Conservation (phyloP, 2,888 invertebrate genomes). For the Buathra laborator region DNA sequence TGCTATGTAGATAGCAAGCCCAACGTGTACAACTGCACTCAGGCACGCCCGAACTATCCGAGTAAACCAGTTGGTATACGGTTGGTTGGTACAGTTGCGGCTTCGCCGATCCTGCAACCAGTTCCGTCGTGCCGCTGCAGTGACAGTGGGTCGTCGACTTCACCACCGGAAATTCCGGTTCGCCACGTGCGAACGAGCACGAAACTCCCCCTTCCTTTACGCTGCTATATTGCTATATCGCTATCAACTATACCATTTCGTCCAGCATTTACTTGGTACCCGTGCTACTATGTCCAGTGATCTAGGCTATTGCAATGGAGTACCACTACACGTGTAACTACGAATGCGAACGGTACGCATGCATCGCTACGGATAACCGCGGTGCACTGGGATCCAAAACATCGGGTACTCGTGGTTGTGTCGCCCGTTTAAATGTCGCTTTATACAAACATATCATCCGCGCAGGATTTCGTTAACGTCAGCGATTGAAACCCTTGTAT, state of each 20-base stretch:
- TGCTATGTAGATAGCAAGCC: slow-evolving; percentile 32
- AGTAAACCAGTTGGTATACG: slow-evolving; percentile 59
- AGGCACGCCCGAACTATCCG: slow-evolving; percentile 58
- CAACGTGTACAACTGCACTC: slow-evolving; percentile 52
- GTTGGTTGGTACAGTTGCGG: slow-evolving; percentile 64
- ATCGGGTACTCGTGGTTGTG: slow-evolving; percentile 58
- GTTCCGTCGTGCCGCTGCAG: slow-evolving; percentile 43
- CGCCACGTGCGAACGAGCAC: slow-evolving; percentile 67
- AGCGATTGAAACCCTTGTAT: slow-evolving; percentile 13
- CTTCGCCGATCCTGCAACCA: slow-evolving; percentile 25
- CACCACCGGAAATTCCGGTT: slow-evolving; percentile 67
- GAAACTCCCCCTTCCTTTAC: slow-evolving; percentile 1
- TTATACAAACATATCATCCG: slow-evolving; percentile 42
- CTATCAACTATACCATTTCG: slow-evolving; percentile 25
- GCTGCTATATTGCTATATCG: neutral
- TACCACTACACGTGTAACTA: slow-evolving; percentile 45
- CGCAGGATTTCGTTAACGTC: slow-evolving; percentile 50
- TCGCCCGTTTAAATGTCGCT: slow-evolving; percentile 64
- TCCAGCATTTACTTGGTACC: slow-evolving; percentile 36
- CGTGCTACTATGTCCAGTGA: slow-evolving; percentile 28
- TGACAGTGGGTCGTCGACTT: slow-evolving; percentile 59
- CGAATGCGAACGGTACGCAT: slow-evolving; percentile 65
- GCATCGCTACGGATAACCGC: slow-evolving; percentile 69
- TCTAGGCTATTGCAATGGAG: slow-evolving; percentile 40
- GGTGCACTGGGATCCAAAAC: slow-evolving; percentile 65